Percentiles rank a stretch among this genome's conserved stretches.
Conservation (phyloP, 1,140 invertebrate genomes). For the Heliconius eleuchia region DNA sequence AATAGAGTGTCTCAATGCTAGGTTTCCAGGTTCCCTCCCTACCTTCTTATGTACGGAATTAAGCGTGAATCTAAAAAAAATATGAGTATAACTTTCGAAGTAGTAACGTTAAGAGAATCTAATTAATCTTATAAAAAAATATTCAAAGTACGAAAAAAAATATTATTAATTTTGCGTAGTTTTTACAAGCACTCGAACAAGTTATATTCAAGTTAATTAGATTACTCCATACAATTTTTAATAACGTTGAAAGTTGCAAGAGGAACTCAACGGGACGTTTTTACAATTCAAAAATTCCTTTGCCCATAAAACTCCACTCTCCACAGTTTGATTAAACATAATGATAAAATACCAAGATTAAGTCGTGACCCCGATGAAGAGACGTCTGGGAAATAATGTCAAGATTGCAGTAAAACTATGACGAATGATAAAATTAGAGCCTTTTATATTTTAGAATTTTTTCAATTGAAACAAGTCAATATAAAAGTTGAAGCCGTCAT, state of each 20-base stretch:
- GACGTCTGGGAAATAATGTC: not conserved
- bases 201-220: not conserved
- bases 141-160: too few relatives aligned
- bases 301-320: not conserved
- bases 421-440: not conserved
- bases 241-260: not conserved
- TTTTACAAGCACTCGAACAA: not conserved
- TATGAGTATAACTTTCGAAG: too few relatives aligned
- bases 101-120: too few relatives aligned
- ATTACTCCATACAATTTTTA: not conserved
- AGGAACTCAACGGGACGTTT: not conserved
- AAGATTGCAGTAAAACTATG: conserved; percentile 5
- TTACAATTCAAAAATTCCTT: not conserved
- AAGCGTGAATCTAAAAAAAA: not conserved
- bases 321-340: not conserved
- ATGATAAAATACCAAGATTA: not conserved
- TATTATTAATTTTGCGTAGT: not conserved
- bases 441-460: not conserved
- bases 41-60: too few relatives aligned
- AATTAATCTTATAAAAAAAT: too few relatives aligned
- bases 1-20: not conserved
- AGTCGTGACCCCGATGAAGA: not conserved
- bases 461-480: not conserved
- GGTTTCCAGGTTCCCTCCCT: too few relatives aligned
- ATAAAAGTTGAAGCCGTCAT: too few relatives aligned